These are phyloP conservation scores for Saiga tatarica DNA, from an alignment of 2,113 vertebrate genomes.

Conservation along the genomic window DNA sequence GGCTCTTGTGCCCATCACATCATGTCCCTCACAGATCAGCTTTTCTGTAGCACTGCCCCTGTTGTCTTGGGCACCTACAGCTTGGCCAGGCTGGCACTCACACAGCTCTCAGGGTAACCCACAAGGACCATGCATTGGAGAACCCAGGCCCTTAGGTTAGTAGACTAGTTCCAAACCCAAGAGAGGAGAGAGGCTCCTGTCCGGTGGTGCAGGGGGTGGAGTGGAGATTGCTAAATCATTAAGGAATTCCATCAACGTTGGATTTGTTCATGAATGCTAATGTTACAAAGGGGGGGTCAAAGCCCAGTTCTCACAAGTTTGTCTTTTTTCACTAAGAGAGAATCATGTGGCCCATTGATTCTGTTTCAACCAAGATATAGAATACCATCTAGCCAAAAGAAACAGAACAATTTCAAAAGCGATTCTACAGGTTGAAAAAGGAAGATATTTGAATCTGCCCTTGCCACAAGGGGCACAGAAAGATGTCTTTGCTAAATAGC, in stretches of 20 bases:
- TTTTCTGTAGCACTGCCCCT: not conserved
- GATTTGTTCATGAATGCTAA: conserved; percentile 24
- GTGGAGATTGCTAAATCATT: not conserved
- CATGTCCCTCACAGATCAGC: not conserved
- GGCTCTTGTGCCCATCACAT: not conserved
- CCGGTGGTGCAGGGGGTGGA: not conserved
- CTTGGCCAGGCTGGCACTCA: not conserved
- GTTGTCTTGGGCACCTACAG: not conserved
- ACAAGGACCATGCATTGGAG: not conserved
- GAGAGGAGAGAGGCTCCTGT: not conserved
- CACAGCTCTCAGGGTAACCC: not conserved
- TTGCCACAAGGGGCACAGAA: not conserved
- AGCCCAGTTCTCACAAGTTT: not conserved
- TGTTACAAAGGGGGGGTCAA: not conserved
- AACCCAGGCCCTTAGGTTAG: not conserved
- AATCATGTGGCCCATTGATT: not conserved
- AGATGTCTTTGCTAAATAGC: not conserved
- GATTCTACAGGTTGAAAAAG: conserved; percentile 11
- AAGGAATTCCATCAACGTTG: not conserved
- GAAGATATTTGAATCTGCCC: not conserved
- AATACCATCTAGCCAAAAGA: not conserved
- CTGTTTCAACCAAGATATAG: not conserved
- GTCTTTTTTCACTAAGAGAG: not conserved
- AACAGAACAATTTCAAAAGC: not conserved
- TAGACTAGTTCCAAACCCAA: not conserved